Evolutionary conservation across 2,797 vertebrate genomes (phyloP), one percentile per base, ranked within the genome.

Genomic region (Staurois parvus): DNA sequence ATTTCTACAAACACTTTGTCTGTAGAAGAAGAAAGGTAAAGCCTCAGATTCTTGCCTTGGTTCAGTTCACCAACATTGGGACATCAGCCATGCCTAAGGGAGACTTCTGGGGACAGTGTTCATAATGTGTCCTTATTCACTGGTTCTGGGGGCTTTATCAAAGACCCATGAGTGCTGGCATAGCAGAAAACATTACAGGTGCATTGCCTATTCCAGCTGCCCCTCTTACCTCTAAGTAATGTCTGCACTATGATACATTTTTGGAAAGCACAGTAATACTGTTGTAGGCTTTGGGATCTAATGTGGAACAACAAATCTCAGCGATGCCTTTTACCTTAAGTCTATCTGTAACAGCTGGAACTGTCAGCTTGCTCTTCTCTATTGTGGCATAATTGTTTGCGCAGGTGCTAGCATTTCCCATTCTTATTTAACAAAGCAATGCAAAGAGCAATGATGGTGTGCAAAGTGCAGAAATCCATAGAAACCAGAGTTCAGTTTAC

Each of bases 1-100:
- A 89, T 64, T 72, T 90, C 0, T 19, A 68, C 32, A 87, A 79
- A 40, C 70, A 88, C 48, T 77, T 90, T 8, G 13, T 75, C 3
- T 87, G 80, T 81, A 85, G 87, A 76, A 48, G 42, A 29, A 85
- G 77, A 64, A 84, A 66, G 37, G 83, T 83, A 48, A 89, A 87
- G 32, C 84, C 88, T 4, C 75, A 83, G 75, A 72, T 52, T 4
- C 19, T 73, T 26, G 85, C 73, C 26, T 26, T 28, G 70, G 66
- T 68, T n/a, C 81, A 87, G 24, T 88, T 81, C 1, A 26, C 85
- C 11, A 82, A 84, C 0, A 24, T 87, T 34, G 13, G 0, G 67
- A 2, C 0, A 59, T n/a, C 0, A 9, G 30, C 52, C 52, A 32
- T 59, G 67, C 45, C n/a, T 32, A 40, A 74, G 40, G 40, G 1